phyloP scores from a whole-genome alignment of 2,888 invertebrate species.

The Metacarcinus magister region DNA sequence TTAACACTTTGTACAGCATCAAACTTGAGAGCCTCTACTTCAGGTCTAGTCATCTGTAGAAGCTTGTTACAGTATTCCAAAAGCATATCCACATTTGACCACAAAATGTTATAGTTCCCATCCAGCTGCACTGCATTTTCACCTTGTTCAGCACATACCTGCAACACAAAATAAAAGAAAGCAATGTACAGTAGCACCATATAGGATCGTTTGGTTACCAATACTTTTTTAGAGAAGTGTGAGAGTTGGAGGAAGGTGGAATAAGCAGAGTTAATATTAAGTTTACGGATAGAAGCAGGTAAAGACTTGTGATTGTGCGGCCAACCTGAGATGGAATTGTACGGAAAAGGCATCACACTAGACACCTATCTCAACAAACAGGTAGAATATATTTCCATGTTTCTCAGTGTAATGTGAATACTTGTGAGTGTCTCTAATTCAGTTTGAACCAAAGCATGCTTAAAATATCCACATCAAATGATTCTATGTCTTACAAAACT shows the following conservation, averaged over 20 bases:
- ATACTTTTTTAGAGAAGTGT: background rate
- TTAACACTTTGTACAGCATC: background rate
- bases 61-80: background rate
- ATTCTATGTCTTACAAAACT: background rate
- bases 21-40: slow-evolving; percentile 15
- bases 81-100: background rate
- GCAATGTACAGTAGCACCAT: background rate
- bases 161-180: background rate
- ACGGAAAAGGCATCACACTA: too few species aligned
- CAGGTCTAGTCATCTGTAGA: background rate
- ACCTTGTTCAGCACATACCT: background rate
- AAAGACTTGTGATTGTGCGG: too few species aligned
- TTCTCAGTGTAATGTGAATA: too few species aligned
- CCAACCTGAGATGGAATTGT: too few species aligned
- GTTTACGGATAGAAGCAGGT: too few species aligned
- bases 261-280: background rate
- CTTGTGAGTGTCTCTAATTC: too few species aligned
- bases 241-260: background rate
- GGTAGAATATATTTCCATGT: too few species aligned
- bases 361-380: too few species aligned
- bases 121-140: background rate
- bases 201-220: background rate
- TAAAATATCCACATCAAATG: background rate
- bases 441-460: too few species aligned
- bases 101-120: background rate